Percentiles rank a stretch among this genome's conserved stretches.
phyloP scores from a whole-genome alignment of 2,888 invertebrate species.

The Stegophylla sp. region DNA sequence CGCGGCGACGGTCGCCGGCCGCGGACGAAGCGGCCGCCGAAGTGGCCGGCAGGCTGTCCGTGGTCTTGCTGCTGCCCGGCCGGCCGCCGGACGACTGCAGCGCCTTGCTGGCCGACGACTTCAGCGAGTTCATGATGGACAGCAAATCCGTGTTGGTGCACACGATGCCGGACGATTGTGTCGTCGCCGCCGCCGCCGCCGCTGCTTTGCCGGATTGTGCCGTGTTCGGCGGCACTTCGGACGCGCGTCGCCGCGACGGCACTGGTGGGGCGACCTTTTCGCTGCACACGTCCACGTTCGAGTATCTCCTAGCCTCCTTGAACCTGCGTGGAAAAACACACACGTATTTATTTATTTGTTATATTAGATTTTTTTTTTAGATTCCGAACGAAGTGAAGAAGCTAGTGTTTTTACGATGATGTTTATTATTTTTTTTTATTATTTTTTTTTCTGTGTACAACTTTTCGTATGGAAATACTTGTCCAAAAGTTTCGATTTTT shows the following conservation, averaged over 20 bases:
- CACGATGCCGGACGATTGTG: constrained; percentile 70
- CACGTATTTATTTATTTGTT: too few relatives aligned
- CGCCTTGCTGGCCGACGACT: constrained; percentile 78
- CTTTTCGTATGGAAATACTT: too few relatives aligned
- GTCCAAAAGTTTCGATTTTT: too few relatives aligned
- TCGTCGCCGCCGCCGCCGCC: constrained; percentile 66
- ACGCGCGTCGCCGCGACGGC: constrained; percentile 70
- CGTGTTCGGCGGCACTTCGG: constrained; percentile 69
- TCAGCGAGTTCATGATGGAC: constrained; percentile 79
- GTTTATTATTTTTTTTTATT: too few relatives aligned
- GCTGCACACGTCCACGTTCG: constrained; percentile 72
- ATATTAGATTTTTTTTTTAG: too few relatives aligned
- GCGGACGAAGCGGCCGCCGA: constrained; percentile 30
- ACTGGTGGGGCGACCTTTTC: constrained; percentile 63
- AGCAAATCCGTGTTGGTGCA: constrained; percentile 83
- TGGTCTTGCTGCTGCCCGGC: constrained; percentile 68
- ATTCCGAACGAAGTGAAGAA: too few relatives aligned
- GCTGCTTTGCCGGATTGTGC: constrained; percentile 61
- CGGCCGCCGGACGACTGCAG: constrained; percentile 64
- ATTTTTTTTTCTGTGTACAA: too few relatives aligned
- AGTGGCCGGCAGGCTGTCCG: constrained; percentile 46
- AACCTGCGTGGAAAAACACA: constrained; percentile 53
- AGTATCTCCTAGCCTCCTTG: constrained; percentile 70
- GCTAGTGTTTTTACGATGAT: too few relatives aligned
- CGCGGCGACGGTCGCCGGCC: constrained; percentile 67